Percentiles rank a stretch among this genome's conserved stretches.
Conservation (phyloP, 64 coral and sea anemone genomes). For the Montipora efflorescens region DNA sequence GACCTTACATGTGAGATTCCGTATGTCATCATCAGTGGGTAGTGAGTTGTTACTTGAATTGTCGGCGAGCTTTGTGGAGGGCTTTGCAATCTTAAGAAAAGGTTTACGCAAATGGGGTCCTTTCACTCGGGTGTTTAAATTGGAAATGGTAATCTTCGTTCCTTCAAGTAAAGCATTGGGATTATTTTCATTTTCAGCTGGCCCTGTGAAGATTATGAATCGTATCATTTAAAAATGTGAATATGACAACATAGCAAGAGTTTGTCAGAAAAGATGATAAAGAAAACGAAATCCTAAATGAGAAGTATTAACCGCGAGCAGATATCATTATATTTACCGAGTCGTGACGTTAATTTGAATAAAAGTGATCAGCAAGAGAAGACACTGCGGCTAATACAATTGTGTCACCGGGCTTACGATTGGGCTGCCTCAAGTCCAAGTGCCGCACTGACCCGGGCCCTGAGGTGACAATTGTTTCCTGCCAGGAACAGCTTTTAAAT, state of each 20-base stretch:
- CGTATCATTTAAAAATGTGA: not conserved
- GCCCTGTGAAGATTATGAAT: not conserved
- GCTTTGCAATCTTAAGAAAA: not conserved
- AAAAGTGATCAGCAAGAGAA: no score
- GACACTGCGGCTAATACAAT: no score
- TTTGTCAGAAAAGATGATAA: no score
- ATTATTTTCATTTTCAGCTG: not conserved
- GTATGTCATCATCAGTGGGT: conserved; percentile 17
- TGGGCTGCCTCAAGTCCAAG: no score
- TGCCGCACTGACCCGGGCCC: no score
- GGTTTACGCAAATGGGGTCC: not conserved
- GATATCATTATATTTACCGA: no score
- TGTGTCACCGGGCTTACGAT: no score
- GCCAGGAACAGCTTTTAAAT: no score
- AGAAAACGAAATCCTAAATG: no score
- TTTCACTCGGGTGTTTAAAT: not conserved
- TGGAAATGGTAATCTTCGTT: not conserved
- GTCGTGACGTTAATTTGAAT: no score
- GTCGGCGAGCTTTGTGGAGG: not conserved
- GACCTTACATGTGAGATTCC: conserved; percentile 41
- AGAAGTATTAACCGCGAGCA: no score
- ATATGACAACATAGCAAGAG: not conserved
- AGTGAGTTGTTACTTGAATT: conserved; percentile 3
- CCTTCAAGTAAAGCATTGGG: not conserved
- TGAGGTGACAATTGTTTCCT: no score